Base-by-base conservation (phyloP, 2,888 invertebrate species). In the Hydroisotoma schaefferi region DNA sequence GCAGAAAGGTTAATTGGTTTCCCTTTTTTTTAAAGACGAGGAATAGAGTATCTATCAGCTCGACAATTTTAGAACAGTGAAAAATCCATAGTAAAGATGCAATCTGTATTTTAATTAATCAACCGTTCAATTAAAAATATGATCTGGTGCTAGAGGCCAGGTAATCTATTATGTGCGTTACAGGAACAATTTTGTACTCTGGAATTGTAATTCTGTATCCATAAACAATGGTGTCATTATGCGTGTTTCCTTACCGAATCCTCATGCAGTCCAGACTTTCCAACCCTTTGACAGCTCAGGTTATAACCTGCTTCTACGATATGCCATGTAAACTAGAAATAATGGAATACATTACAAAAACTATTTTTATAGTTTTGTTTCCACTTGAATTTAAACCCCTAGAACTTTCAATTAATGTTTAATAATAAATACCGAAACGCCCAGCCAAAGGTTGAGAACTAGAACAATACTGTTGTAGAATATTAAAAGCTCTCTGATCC, bases 1-100 rank as follows among this genome's bases (percentile, higher is more conserved):
- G 72, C 29, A 72, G 67, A 55, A 72, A 72, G n/a, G 69, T 68
- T n/a, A 72, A 56, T 22, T 69, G 66, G 6, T 56, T 62, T 10
- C 54, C 61, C 33, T 71, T 70, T 57, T 69, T 69, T 43, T 68
- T 68, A 29, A 69, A 38, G 18, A 72, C 66, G n/a, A 70, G 49
- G 66, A 71, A 72, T 20, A 70, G 40, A 2, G 72, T 69, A 56
- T 72, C 72, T 28, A 58, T 56, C 23, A 72, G 52, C 29, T 72
- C 72, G 10, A 70, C 40, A 8, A 72, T 69, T 62, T 72, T 72
- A 10, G 72, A 72, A 12, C 67, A 40, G 33, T 64, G 67, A 48
- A 72, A 72, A 38, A 65, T 63, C 57, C 66, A 72, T n/a, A 72
- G 64, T 1, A 72, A 49, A 22, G 61, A 27, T 53, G 71, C 68